phyloP scores from a whole-genome alignment of 2,888 invertebrate species.

The Dasypogon diadema region DNA sequence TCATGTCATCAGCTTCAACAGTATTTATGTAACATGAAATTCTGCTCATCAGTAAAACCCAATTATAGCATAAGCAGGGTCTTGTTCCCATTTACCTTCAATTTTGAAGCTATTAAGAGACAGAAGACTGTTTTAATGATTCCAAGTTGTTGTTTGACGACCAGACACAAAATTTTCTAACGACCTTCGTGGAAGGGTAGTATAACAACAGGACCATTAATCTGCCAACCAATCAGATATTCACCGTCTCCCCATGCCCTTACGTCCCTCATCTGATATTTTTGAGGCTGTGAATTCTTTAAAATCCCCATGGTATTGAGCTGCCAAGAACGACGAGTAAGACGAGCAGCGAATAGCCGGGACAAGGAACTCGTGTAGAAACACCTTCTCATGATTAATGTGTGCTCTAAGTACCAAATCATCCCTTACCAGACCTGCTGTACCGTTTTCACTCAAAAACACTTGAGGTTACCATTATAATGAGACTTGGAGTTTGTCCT shows the following conservation, averaged over 20 bases:
- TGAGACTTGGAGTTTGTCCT: constrained; percentile 6
- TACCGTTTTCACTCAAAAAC: neutral
- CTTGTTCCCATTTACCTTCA: neutral
- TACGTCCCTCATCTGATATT: neutral
- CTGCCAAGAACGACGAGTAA: neutral
- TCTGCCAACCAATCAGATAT: constrained; percentile 33
- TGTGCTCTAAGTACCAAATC: constrained; percentile 5
- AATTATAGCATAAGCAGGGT: too few species aligned
- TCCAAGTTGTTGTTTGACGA: neutral
- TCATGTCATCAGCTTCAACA: too few species aligned
- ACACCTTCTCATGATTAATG: constrained; percentile 21
- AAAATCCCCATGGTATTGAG: constrained; percentile 21
- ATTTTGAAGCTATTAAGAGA: neutral
- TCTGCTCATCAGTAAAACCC: too few species aligned
- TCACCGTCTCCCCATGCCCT: neutral
- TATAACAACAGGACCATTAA: neutral
- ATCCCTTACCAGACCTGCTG: constrained; percentile 2
- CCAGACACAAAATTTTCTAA: neutral
- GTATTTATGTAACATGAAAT: too few species aligned
- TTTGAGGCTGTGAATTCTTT: constrained; percentile 14
- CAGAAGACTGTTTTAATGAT: neutral
- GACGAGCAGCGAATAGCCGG: neutral
- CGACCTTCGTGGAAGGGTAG: neutral
- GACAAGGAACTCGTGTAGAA: neutral
- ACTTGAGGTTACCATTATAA: constrained; percentile 14